Percentiles rank a stretch among this genome's conserved stretches.
Conservation (phyloP, 2,888 invertebrate genomes). For the Nephrotoma appendiculata region DNA sequence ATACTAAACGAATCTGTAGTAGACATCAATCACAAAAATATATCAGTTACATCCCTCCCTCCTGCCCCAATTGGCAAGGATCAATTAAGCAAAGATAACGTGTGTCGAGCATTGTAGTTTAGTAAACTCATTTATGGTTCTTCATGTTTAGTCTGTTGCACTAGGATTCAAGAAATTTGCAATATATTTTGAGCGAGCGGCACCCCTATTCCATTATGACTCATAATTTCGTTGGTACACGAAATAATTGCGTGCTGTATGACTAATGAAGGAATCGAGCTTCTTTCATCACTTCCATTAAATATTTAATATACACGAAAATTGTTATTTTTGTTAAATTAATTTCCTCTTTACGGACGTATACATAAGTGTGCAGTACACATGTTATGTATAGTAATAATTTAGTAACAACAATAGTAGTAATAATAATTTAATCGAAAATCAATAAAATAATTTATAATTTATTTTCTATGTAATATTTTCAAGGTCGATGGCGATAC, state of each 20-base stretch:
- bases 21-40: too few relatives aligned
- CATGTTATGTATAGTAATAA: neutral
- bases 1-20: too few relatives aligned
- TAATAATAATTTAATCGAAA: slow-evolving; percentile 5
- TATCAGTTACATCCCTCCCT: too few relatives aligned
- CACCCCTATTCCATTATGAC: too few relatives aligned
- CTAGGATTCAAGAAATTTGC: too few relatives aligned
- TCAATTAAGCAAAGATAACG: too few relatives aligned
- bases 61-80: too few relatives aligned
- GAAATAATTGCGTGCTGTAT: neutral
- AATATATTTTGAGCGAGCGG: too few relatives aligned
- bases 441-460: slow-evolving; percentile 3
- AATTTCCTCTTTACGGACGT: neutral
- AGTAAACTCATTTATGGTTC: too few relatives aligned
- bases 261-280: neutral
- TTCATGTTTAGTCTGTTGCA: too few relatives aligned
- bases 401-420: neutral
- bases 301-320: neutral
- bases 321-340: neutral
- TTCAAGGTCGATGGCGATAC: slow-evolving; percentile 73
- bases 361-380: neutral
- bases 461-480: neutral
- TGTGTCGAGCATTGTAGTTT: too few relatives aligned
- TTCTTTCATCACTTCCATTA: neutral
- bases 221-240: too few relatives aligned